Conservation (phyloP, 1,140 invertebrate species). For the Saccostrea glomerata region DNA sequence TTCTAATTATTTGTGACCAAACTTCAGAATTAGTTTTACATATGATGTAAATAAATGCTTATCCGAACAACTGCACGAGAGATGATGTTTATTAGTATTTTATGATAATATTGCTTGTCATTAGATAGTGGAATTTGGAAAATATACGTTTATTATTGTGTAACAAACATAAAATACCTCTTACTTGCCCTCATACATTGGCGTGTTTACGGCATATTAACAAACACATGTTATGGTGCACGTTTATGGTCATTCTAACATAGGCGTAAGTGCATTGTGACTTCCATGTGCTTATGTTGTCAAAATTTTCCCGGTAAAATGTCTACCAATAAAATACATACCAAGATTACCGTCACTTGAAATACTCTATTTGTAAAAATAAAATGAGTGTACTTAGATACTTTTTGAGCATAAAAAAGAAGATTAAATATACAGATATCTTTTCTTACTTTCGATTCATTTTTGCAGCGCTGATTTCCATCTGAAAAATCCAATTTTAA, state of each 20-base stretch:
- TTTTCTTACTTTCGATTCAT: too few relatives aligned
- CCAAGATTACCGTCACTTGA: too few relatives aligned
- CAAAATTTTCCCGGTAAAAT: too few relatives aligned
- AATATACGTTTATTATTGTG: constrained; percentile 24
- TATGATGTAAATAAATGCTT: neutral
- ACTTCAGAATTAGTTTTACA: neutral
- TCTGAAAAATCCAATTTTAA: too few relatives aligned
- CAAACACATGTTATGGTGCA: neutral
- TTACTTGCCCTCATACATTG: neutral
- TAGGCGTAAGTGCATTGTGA: neutral
- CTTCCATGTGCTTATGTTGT: neutral
- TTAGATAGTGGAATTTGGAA: neutral
- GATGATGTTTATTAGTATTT: neutral
- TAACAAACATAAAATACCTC: neutral
- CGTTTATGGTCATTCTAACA: neutral
- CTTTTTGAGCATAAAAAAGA: too few relatives aligned
- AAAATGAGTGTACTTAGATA: too few relatives aligned
- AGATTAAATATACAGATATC: too few relatives aligned
- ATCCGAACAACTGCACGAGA: neutral
- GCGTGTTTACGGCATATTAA: constrained; percentile 23
- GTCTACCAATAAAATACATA: too few relatives aligned
- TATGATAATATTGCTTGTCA: neutral
- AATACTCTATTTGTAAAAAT: too few relatives aligned
- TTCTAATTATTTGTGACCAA: constrained; percentile 12
- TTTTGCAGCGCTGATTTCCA: too few relatives aligned